Conservation (phyloP, 2,113 vertebrate genomes). For the Ptilorrhoa leucosticta region DNA sequence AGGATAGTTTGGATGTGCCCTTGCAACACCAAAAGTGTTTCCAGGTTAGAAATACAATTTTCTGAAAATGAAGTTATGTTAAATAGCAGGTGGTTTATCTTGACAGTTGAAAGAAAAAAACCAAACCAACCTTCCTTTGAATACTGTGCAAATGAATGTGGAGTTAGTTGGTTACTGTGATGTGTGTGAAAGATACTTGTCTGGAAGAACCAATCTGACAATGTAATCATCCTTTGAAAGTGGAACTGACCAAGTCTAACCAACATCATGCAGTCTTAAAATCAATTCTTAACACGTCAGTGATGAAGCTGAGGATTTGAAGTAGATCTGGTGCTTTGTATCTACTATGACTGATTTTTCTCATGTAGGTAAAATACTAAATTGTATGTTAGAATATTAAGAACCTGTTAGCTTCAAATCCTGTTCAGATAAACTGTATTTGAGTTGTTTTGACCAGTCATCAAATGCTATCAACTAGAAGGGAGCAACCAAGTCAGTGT, state of each 20-base stretch:
- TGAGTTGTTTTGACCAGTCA: neutral
- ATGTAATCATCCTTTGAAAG: neutral
- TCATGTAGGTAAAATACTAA: neutral
- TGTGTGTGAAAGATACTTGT: neutral
- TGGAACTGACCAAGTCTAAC: neutral
- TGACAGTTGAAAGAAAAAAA: neutral
- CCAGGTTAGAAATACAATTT: neutral
- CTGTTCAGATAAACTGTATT: neutral
- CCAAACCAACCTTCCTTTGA: neutral
- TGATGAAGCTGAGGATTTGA: neutral
- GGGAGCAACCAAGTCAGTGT: neutral
- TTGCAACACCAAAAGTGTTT: neutral
- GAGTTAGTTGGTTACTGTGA: neutral
- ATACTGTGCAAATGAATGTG: neutral
- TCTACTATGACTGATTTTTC: neutral
- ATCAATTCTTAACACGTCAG: neutral
- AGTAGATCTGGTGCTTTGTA: neutral
- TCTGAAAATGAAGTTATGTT: neutral
- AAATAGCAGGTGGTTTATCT: neutral
- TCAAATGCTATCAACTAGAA: neutral
- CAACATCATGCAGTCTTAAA: neutral
- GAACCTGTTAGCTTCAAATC: neutral
- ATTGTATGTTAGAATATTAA: neutral
- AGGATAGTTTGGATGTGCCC: neutral
- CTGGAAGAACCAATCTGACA: neutral